Base-by-base conservation (phyloP, 2,888 invertebrate species). In the Diarsia dahlii region DNA sequence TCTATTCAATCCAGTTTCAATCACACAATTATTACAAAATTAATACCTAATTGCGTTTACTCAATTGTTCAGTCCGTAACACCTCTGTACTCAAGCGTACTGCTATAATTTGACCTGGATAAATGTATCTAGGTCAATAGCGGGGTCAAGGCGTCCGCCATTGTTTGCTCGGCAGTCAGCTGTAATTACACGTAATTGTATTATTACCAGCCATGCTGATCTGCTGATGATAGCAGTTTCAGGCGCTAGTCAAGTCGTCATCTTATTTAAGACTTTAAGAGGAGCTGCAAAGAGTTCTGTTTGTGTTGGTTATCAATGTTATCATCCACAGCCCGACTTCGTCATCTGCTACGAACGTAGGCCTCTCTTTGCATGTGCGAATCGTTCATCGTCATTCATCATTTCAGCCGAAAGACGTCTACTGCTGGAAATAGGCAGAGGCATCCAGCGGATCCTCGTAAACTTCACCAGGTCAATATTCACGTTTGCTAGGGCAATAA, bases 61-160 rank as follows among this genome's bases (percentile, higher is more conserved):
- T 77, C 67, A 23, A 74, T 68, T 67, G 63, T 73, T 75, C 76
- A 67, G 60, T 23, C 15, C 70, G 71, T 78, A 74, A 71, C 84
- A 85, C 84, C 86, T 88, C 83, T 67, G 89, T 88, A 71, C 60
- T 20, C 84, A 86, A 86, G 77, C 80, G 88, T 89, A 88, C 89
- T 84, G 87, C 89, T 89, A 90, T 90, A 91, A 91, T 89, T 84
- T 88, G 89, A 92, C 91, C 92, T 89, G 89, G 87, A 91, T 91
- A 80, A 82, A 74, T 83, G 65, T 81, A 91, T 87, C 89, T 89
- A 85, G 92, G 92, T 91, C 92, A 92, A 91, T 91, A 90, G 89
- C 92, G 91, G 87, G 92, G 92, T 92, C 92, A 92, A 92, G 92
- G 92, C 84, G 88, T 77, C 82, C 84, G 85, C 90, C 84, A 91